A percentile compares a stretch with the other conserved stretches of the same genome.
phyloP scores from a whole-genome alignment of 2,113 vertebrate genomes.

The Oenanthe melanoleuca region DNA sequence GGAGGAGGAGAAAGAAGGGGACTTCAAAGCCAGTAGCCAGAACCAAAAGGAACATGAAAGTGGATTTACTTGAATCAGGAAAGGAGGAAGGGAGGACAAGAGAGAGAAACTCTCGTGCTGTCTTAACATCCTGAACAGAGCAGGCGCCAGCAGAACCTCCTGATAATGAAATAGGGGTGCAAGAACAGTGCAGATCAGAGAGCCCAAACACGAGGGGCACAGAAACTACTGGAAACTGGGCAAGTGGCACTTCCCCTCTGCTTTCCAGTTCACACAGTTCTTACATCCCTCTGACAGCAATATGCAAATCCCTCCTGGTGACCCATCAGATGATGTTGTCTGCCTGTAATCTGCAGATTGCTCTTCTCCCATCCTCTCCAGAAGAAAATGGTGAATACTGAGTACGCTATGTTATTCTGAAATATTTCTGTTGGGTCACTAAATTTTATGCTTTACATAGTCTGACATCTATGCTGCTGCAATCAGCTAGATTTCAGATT shows the following conservation, averaged over 20 bases:
- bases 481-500: not conserved
- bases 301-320: not conserved
- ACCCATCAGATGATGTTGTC: not conserved
- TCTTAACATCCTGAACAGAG: not conserved
- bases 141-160: not conserved
- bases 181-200: not conserved
- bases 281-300: not conserved
- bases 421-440: not conserved
- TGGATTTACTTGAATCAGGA: not conserved
- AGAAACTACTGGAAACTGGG: not conserved
- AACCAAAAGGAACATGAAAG: not conserved
- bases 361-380: not conserved
- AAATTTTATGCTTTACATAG: not conserved
- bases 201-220: not conserved
- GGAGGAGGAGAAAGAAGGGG: not conserved
- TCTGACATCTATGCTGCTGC: not conserved
- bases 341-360: not conserved
- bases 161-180: not conserved
- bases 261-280: not conserved
- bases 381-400: not conserved
- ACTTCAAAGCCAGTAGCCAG: slow-evolving; percentile 25
- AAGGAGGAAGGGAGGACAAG: not conserved
- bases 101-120: not conserved
- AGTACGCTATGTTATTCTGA: not conserved
- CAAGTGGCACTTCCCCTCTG: not conserved